Conservation (phyloP, 2,797 vertebrate species). For the Phoebastria nigripes region DNA sequence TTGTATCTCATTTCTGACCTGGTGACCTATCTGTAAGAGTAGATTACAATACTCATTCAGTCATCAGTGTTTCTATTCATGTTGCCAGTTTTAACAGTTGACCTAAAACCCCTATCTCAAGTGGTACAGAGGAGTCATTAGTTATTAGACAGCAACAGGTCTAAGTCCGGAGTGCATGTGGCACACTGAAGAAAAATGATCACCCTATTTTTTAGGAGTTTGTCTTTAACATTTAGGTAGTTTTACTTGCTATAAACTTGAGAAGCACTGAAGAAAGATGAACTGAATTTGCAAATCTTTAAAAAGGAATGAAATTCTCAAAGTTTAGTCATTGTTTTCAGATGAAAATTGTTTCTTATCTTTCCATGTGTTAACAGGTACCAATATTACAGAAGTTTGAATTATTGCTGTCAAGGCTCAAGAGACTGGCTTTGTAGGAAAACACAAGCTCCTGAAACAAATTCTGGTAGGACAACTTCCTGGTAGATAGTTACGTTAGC, state of each 20-base stretch:
- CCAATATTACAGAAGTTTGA: neutral
- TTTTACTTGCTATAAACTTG: neutral
- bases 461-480: neutral
- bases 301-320: neutral
- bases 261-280: neutral
- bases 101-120: neutral
- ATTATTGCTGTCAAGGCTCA: neutral
- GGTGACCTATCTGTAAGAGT: neutral
- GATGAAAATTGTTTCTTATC: neutral
- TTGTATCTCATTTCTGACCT: neutral
- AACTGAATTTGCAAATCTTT: neutral
- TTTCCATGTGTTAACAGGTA: neutral
- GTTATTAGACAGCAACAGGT: neutral
- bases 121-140: neutral
- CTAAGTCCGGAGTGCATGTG: neutral
- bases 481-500: neutral
- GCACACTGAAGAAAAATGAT: neutral
- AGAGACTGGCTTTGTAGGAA: neutral
- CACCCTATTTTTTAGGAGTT: neutral
- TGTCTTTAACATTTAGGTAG: neutral
- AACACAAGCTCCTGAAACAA: neutral
- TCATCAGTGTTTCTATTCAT: neutral
- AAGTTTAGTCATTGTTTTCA: neutral
- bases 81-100: neutral
- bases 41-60: neutral